A percentile compares a stretch with the other conserved stretches of the same genome.
phyloP scores from a whole-genome alignment of 1,140 invertebrate genomes.

The Lucilia sericata region DNA sequence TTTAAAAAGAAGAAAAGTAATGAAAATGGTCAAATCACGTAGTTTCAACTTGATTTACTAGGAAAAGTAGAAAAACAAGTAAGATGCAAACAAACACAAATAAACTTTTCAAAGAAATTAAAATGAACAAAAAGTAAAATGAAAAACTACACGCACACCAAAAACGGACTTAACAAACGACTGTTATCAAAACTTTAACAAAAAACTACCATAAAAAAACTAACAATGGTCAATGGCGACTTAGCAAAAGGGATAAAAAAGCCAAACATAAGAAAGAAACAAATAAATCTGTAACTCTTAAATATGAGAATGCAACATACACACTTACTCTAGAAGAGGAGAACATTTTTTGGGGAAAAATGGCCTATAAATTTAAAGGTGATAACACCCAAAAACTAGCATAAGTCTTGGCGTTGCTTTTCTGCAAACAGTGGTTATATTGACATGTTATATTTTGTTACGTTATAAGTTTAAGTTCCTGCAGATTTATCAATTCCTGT shows the following conservation, averaged over 20 bases:
- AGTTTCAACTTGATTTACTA: constrained; percentile 20
- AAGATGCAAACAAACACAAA: neutral
- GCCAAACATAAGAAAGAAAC: neutral
- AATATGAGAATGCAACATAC: neutral
- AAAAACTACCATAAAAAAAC: neutral
- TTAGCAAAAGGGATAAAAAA: neutral
- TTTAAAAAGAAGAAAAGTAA: too few species aligned
- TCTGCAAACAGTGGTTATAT: too few species aligned
- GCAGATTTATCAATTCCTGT: too few species aligned
- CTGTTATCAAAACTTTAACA: neutral
- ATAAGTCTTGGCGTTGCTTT: neutral
- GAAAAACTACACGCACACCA: neutral
- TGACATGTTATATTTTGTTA: too few species aligned
- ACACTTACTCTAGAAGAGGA: neutral
- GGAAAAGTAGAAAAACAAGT: neutral
- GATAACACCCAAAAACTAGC: constrained; percentile 9
- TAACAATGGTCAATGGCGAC: neutral
- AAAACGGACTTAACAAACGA: neutral
- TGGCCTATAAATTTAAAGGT: neutral
- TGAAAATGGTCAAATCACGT: neutral
- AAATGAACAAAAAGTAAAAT: neutral
- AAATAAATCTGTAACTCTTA: neutral
- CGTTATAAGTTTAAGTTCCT: too few species aligned
- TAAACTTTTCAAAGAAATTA: neutral
- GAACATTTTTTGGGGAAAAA: neutral